These are phyloP conservation scores for Mellivora capensis DNA, from an alignment of 2,113 vertebrate genomes.

Conservation along the genomic window DNA sequence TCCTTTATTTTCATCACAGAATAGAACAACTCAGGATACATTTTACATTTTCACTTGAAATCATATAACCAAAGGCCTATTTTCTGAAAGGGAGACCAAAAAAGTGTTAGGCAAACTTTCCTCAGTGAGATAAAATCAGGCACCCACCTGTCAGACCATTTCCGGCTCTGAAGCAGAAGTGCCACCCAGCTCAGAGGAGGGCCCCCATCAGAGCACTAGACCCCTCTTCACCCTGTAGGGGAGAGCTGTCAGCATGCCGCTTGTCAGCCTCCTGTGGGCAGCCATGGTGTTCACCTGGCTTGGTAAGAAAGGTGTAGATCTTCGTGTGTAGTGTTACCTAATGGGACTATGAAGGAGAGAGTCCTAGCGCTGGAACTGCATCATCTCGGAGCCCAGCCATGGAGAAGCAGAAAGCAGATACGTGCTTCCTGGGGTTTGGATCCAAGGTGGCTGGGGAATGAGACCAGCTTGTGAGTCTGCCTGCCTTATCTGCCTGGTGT, in stretches of 20 bases:
- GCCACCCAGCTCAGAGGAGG: background rate
- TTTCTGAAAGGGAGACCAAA: background rate
- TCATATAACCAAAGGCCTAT: background rate
- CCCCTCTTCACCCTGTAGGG: background rate
- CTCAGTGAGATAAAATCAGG: background rate
- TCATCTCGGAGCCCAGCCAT: background rate
- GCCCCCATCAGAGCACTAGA: background rate
- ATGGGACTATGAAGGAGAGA: background rate
- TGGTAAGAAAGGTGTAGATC: conserved; percentile 5
- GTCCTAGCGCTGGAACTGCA: background rate
- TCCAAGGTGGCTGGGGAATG: background rate
- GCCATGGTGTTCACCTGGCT: background rate
- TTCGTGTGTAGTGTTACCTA: background rate
- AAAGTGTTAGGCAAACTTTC: background rate
- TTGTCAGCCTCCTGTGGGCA: background rate
- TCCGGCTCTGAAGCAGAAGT: conserved; percentile 5
- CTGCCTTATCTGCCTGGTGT: too few species aligned
- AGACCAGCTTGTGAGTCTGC: too few species aligned
- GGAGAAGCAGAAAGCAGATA: background rate
- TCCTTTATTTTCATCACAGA: background rate
- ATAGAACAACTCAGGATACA: background rate
- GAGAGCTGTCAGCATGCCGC: background rate
- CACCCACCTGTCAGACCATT: background rate
- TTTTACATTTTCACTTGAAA: conserved; percentile 12
- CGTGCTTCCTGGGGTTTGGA: background rate